These are phyloP conservation scores for Nannoperca obscura DNA, from an alignment of 2,797 vertebrate genomes.

Conservation along the genomic window DNA sequence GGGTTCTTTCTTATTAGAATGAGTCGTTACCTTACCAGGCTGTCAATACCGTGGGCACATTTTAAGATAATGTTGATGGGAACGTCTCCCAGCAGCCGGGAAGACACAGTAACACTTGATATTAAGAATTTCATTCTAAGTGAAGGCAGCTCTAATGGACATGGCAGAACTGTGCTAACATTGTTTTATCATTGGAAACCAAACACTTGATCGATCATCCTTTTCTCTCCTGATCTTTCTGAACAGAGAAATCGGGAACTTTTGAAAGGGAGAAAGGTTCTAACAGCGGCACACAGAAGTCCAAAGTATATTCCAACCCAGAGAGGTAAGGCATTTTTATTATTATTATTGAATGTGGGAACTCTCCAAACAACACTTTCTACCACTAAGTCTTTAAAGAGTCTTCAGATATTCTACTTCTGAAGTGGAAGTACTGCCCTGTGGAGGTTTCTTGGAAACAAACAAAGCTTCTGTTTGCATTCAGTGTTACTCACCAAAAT, in stretches of 20 bases:
- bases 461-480: not conserved
- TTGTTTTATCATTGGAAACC: conserved; percentile 1
- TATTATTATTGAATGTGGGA: not conserved
- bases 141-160: not conserved
- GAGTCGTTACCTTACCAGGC: not conserved
- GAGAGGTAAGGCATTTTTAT: conserved; percentile 71
- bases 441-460: not conserved
- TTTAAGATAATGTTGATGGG: conserved; percentile 2
- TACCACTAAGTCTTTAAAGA: not conserved
- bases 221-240: conserved; percentile 28
- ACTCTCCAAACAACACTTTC: not conserved
- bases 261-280: conserved; percentile 60
- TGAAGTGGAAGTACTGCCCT: not conserved
- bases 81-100: not conserved
- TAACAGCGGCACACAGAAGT: conserved; percentile 57
- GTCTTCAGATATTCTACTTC: not conserved
- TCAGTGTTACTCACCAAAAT: not conserved
- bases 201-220: not conserved
- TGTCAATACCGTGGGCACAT: not conserved
- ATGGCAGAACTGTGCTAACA: not conserved
- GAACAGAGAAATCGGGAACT: conserved; percentile 75
- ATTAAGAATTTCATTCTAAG: not conserved
- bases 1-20: conserved; percentile 10
- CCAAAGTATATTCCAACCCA: conserved; percentile 41
- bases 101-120: not conserved